phyloP scores from a whole-genome alignment of 2,113 vertebrate species.

The Petrocephalus zakoni region DNA sequence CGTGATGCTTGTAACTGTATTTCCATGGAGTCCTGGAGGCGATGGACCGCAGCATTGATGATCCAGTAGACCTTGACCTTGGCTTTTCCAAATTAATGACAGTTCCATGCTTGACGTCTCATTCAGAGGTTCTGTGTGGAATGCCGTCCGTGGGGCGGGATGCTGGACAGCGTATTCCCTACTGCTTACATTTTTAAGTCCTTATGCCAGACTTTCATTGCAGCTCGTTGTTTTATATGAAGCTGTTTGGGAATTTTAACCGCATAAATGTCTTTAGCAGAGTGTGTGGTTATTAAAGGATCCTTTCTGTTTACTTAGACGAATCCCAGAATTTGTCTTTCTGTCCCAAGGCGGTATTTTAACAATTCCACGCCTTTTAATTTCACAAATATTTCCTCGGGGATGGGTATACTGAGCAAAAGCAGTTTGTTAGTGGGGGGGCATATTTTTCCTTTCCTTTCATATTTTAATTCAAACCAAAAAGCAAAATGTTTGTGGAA shows the following conservation, averaged over 20 bases:
- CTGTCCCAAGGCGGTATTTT: background rate
- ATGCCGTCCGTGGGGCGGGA: background rate
- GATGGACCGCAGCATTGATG: background rate
- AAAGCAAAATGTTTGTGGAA: slow-evolving; percentile 13
- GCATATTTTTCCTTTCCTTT: background rate
- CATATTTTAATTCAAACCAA: background rate
- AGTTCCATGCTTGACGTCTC: background rate
- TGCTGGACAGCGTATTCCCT: too few species aligned
- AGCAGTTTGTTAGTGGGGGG: background rate
- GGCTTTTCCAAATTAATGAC: slow-evolving; percentile 21
- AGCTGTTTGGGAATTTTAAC: background rate
- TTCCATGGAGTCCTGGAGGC: background rate
- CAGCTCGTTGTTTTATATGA: background rate
- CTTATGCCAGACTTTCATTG: background rate
- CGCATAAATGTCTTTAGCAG: background rate
- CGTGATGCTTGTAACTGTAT: slow-evolving; percentile 16
- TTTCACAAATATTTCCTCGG: slow-evolving; percentile 8
- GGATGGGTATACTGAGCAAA: background rate
- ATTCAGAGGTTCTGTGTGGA: background rate
- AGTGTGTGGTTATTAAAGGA: background rate
- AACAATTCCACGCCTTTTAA: background rate
- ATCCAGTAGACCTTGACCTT: slow-evolving; percentile 23
- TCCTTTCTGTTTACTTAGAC: background rate
- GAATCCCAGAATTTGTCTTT: background rate
- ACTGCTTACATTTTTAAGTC: background rate